Base-by-base conservation (phyloP, 2,888 invertebrate species). In the Rhorus exstirpatorius region DNA sequence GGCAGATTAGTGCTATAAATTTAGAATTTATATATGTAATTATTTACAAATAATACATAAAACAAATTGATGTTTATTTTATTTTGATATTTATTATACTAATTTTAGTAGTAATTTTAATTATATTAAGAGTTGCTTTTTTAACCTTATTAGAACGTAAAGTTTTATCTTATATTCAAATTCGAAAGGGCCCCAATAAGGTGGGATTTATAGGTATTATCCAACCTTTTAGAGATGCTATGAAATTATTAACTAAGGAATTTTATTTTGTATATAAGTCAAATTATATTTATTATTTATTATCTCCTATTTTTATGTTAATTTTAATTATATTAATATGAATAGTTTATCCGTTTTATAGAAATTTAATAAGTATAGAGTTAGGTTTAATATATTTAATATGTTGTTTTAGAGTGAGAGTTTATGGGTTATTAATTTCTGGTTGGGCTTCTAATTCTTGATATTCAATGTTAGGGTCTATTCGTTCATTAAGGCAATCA, bases 401-500 rank as follows among this genome's bases (percentile, higher is more conserved):
- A 41, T 94, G 95, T 93, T 93, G 95, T 93, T 94, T 94, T 12
- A 95, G 95, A 19, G 88, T 96, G 84, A 94, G 95, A 0, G 95
- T 96, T 87, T 96, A 96, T 94, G 93, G 93, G 0, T 90, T 96
- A 67, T 94, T 96, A 91, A 88, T 95, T 86, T 93, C 95, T 7
- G 96, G 96, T 0, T 96, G 95, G 90, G 93, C 96, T 85, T 96
- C 96, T 8, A 96, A 96, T 94, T 96, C 96, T 71, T 95, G 95
- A 93, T 96, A 96, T 95, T 93, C 96, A 49, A 93, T 96, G 90
- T 94, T 96, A 89, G 96, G 96, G 0, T 94, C 95, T 0, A 93
- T 96, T 84, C 96, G 96, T 0, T 94, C 95, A 0, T 94, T 96
- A 0, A 95, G 96, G 92, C 96, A 96, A 93, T 96, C 95, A 78